phyloP scores from a whole-genome alignment of 2,113 vertebrate species.

The Cyprinodon tularosa region DNA sequence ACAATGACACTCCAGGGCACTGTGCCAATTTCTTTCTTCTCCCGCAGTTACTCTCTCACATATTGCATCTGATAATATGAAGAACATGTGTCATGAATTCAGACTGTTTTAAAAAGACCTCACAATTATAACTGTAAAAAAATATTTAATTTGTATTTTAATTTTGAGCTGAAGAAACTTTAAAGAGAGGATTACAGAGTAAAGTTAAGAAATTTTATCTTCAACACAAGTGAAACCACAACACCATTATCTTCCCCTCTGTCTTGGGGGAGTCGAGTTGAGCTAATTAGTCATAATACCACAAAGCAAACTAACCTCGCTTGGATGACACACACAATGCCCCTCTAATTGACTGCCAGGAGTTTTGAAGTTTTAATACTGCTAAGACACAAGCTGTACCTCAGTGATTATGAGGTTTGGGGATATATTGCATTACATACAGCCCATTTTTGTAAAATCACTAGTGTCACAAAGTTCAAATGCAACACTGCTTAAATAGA shows the following conservation, averaged over 20 bases:
- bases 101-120: constrained; percentile 42
- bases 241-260: constrained; percentile 67
- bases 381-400: constrained; percentile 73
- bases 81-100: constrained; percentile 27
- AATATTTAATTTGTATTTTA: constrained; percentile 1
- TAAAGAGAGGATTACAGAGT: constrained; percentile 58
- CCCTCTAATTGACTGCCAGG: constrained; percentile 75
- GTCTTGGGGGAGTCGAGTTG: constrained; percentile 72
- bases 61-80: constrained; percentile 30
- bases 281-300: constrained; percentile 81
- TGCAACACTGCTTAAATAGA: constrained; percentile 62
- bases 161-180: constrained; percentile 47
- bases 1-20: constrained; percentile 18
- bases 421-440: constrained; percentile 64
- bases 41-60: constrained; percentile 29
- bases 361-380: constrained; percentile 73
- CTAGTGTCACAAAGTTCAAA: constrained; percentile 70
- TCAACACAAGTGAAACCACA: constrained; percentile 64
- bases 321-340: constrained; percentile 71
- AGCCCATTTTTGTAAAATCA: constrained; percentile 70
- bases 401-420: constrained; percentile 74
- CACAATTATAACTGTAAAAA: constrained; percentile 43
- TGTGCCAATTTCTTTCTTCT: constrained; percentile 8
- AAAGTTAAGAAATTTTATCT: constrained; percentile 55
- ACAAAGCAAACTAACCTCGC: constrained; percentile 75